These are phyloP conservation scores for Mesoclemmys tuberculata DNA, from an alignment of 2,113 vertebrate species.

Conservation along the genomic window DNA sequence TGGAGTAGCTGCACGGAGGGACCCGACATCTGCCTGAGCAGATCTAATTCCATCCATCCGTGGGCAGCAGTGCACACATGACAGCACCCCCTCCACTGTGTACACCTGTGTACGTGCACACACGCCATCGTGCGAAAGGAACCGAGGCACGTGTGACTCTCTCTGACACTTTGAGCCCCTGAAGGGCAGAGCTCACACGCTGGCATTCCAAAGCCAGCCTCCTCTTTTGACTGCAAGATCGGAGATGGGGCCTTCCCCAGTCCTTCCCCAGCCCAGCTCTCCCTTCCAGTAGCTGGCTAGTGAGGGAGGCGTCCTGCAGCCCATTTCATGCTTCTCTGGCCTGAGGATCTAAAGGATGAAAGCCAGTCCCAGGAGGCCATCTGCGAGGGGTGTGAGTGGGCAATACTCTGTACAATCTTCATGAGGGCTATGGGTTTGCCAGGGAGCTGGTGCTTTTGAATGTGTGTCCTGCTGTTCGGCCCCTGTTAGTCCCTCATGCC, in stretches of 20 bases:
- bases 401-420: too few species aligned
- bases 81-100: rapidly evolving
- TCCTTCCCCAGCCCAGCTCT: neutral
- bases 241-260: neutral
- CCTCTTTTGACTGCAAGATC: neutral
- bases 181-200: too few species aligned
- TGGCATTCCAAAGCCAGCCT: neutral
- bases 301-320: neutral
- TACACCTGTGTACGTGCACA: rapidly evolving
- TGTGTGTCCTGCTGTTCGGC: neutral
- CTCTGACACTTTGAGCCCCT: too few species aligned
- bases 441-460: neutral
- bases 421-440: neutral
- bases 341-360: neutral
- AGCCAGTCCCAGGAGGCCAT: too few species aligned
- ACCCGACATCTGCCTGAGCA: neutral
- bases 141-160: too few species aligned
- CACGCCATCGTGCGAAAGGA: too few species aligned
- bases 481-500: too few species aligned
- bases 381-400: too few species aligned
- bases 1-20: neutral
- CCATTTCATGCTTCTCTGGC: neutral
- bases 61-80: neutral
- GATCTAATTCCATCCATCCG: neutral
- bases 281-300: neutral